These are phyloP conservation scores for Uloborus plumipes DNA, from an alignment of 2,888 invertebrate genomes.

Conservation along the genomic window DNA sequence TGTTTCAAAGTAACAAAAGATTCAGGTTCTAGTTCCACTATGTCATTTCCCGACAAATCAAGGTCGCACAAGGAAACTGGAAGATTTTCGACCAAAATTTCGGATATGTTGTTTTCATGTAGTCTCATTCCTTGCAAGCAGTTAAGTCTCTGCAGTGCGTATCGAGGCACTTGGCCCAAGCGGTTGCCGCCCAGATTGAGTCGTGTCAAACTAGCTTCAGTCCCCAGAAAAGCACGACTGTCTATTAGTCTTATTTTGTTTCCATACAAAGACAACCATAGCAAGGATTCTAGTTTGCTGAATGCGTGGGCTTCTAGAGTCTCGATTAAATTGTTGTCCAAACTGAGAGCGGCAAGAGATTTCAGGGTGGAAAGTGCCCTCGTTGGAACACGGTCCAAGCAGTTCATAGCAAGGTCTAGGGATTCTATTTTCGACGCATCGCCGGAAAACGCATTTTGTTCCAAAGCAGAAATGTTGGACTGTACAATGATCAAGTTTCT, in stretches of 20 bases:
- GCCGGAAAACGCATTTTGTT: constrained; percentile 88
- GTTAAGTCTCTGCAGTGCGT: constrained; percentile 58
- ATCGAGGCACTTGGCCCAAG: constrained; percentile 79
- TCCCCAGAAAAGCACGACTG: constrained; percentile 85
- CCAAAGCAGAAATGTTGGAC: constrained; percentile 85
- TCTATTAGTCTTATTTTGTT: constrained; percentile 77
- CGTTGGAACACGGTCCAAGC: constrained; percentile 75
- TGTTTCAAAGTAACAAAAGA: constrained; percentile 84
- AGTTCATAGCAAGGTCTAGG: constrained; percentile 89
- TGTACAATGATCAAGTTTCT: constrained; percentile 90
- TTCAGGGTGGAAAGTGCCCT: constrained; percentile 54
- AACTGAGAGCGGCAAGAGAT: constrained; percentile 83
- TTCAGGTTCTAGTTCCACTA: constrained; percentile 76
- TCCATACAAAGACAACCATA: constrained; percentile 89
- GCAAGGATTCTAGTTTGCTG: constrained; percentile 86
- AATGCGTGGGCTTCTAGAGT: constrained; percentile 86
- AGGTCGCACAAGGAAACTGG: constrained; percentile 82
- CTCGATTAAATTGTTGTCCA: constrained; percentile 88
- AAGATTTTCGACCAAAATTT: constrained; percentile 56
- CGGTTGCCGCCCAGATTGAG: constrained; percentile 89
- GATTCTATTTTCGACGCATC: constrained; percentile 84
- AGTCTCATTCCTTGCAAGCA: constrained; percentile 65
- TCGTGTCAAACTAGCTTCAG: constrained; percentile 88
- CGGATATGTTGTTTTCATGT: constrained; percentile 66
- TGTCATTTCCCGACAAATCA: constrained; percentile 87